Percentiles rank a stretch among this genome's conserved stretches.
Conservation (phyloP, 2,797 vertebrate genomes). For the Apodemus agrarius region DNA sequence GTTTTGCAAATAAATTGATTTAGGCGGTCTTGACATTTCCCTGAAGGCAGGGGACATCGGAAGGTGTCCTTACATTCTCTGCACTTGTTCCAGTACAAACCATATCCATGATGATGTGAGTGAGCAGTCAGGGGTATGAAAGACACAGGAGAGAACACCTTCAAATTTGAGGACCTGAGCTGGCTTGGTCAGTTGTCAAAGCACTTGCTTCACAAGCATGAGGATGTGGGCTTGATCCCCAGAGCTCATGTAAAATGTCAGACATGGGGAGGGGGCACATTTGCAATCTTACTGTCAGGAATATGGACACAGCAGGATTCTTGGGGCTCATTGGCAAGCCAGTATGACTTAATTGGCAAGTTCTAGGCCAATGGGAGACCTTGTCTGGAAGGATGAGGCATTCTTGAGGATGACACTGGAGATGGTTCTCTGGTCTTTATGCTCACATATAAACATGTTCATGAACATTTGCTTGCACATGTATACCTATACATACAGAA, state of each 20-base stretch:
- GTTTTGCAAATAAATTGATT: background rate
- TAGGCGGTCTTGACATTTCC: background rate
- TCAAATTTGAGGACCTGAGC: background rate
- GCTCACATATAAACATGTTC: background rate
- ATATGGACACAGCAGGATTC: background rate
- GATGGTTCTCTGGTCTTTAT: background rate
- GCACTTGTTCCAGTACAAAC: rapidly evolving
- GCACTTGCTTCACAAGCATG: background rate
- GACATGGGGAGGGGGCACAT: background rate
- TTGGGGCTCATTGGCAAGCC: background rate
- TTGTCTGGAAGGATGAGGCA: background rate
- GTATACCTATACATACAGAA: background rate
- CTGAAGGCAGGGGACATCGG: background rate
- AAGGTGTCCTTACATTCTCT: background rate
- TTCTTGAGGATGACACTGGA: background rate
- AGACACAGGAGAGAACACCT: no score
- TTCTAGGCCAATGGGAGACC: background rate
- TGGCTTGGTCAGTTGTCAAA: background rate
- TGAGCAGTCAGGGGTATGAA: rapidly evolving
- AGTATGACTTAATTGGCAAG: background rate
- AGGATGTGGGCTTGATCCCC: background rate
- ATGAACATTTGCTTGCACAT: background rate
- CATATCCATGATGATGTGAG: rapidly evolving
- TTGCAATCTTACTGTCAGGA: background rate
- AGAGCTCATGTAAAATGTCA: background rate